Percentiles rank a stretch among this genome's conserved stretches.
Conservation (phyloP, 2,888 invertebrate genomes). For the Volucella inflata region DNA sequence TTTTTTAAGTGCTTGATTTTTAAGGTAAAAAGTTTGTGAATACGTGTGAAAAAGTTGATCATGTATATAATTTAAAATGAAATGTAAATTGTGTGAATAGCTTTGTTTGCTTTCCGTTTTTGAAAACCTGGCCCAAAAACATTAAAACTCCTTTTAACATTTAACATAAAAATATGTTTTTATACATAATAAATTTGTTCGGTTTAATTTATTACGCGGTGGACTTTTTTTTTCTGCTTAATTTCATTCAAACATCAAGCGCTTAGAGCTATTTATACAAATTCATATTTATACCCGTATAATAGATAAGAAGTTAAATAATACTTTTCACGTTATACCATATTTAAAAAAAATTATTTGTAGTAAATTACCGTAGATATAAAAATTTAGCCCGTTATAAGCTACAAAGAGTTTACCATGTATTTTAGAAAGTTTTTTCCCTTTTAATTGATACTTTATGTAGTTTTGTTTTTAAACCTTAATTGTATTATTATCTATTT, state of each 20-base stretch:
- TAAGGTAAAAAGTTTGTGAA: slow-evolving; percentile 64
- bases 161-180: slow-evolving; percentile 23
- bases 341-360: no score
- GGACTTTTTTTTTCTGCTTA: background rate
- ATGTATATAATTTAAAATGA: slow-evolving; percentile 33
- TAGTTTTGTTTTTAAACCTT: background rate
- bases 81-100: slow-evolving; percentile 70
- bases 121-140: background rate
- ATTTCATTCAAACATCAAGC: background rate
- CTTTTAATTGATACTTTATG: background rate
- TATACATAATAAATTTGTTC: slow-evolving; percentile 1
- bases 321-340: no score
- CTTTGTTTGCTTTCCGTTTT: slow-evolving; percentile 45
- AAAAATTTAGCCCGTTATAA: no score
- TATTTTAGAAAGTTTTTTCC: background rate
- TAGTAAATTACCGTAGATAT: no score
- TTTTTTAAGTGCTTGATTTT: slow-evolving; percentile 60
- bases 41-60: slow-evolving; percentile 49
- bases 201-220: no score
- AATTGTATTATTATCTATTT: background rate
- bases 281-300: background rate
- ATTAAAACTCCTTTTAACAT: slow-evolving; percentile 1
- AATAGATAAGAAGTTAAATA: background rate
- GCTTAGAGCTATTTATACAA: background rate
- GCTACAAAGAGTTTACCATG: background rate